These are phyloP conservation scores for Melanotaenia pygmaea DNA, from an alignment of 2,797 vertebrate genomes.

Conservation along the genomic window DNA sequence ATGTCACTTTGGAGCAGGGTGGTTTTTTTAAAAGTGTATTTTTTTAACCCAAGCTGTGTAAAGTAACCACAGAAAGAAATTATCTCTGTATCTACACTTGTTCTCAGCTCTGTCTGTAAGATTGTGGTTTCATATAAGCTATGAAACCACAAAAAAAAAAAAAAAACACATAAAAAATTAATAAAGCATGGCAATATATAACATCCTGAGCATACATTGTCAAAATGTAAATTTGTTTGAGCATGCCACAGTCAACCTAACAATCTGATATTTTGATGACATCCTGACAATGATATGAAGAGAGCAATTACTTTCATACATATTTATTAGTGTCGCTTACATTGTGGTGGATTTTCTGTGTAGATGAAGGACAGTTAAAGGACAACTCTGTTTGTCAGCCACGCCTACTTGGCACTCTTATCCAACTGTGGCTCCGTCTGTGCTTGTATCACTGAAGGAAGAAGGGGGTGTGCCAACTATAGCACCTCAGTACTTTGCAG, in stretches of 20 bases:
- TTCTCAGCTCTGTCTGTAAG: slow-evolving; percentile 6
- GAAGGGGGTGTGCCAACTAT: slow-evolving; percentile 67
- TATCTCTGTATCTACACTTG: neutral
- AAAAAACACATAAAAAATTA: neutral
- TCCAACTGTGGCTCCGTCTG: slow-evolving; percentile 74
- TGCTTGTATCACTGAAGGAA: slow-evolving; percentile 72
- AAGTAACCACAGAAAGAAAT: slow-evolving; percentile 32
- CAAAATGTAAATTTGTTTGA: slow-evolving; percentile 10
- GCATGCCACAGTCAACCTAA: slow-evolving; percentile 2
- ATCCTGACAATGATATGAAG: neutral
- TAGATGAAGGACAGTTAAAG: slow-evolving; percentile 72
- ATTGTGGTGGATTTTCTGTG: slow-evolving; percentile 6
- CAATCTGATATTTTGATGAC: neutral
- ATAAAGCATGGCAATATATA: neutral
- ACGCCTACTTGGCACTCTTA: slow-evolving; percentile 71
- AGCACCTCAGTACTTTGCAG: slow-evolving; percentile 66
- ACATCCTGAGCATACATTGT: neutral
- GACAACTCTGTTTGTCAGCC: slow-evolving; percentile 67
- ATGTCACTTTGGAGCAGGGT: slow-evolving; percentile 38
- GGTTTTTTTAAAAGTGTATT: slow-evolving; percentile 38
- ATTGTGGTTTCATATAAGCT: neutral
- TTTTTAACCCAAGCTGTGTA: slow-evolving; percentile 29
- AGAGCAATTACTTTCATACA: neutral
- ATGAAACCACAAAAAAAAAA: neutral
- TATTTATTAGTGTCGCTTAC: slow-evolving; percentile 23